Evolutionary conservation across 2,797 vertebrate genomes (phyloP), one percentile per base, ranked within the genome.

Genomic region (Peromyscus nudipes): DNA sequence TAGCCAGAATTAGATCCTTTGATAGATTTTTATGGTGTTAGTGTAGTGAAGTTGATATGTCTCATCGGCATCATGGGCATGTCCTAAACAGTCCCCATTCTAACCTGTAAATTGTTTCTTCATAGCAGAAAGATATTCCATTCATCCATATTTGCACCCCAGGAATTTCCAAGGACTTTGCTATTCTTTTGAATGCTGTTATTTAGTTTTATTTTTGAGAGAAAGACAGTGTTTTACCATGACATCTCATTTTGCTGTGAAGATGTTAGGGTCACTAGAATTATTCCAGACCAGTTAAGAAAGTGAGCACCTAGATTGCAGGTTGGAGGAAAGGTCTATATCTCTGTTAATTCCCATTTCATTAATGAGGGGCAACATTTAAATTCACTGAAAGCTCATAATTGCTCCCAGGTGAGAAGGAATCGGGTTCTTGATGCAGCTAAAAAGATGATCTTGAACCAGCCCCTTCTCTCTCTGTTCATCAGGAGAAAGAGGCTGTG

Each of bases 141-240:
- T 60, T 71, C 88, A 43, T 40, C 37, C 4, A 37, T 75, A 60
- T 7, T 71, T 79, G 49, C 25, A 82, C 73, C 14, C 88, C 67
- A 55, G 67, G 49, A 62, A 17, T 62, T 27, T 77, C 79, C 62
- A 83, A 88, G 16, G 27, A 55, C 17, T 91, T 29, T 90, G 11
- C 43, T 49, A 7, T 75, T 77, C 27, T 65, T n/a, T 69, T 92
- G 67, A 83, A 91, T 82, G 40, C 21, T 96, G 17, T 62, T 93
- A 40, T 89, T 91, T 80, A 93, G 16, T 69, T 97, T 67, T 82
- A 92, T 67, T 91, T 92, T 29, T 88, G 13, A 95, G 25, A 77
- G 21, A 13, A 13, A 13, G 37, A 75, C 10, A 40, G 9, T 40
- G 23, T 75, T 75, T 75, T 57, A 60, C 14, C 23, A 83, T 55